These are phyloP conservation scores for Ridgeia piscesae DNA, from an alignment of 1,140 invertebrate genomes.

Conservation along the genomic window DNA sequence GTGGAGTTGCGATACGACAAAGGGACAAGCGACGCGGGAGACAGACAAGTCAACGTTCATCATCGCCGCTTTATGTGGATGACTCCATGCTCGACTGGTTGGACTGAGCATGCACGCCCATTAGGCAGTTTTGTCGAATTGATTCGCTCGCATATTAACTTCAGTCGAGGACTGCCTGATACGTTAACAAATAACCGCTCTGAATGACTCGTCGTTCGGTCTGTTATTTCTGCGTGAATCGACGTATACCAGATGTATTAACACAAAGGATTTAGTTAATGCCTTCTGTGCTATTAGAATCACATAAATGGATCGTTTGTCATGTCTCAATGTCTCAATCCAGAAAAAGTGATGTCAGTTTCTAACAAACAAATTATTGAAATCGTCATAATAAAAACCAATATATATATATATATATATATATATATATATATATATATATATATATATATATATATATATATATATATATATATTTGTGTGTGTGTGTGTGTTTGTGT, in stretches of 20 bases:
- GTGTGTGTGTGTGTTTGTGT: no score
- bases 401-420: no score
- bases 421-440: no score
- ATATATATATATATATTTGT: no score
- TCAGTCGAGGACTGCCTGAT: not conserved
- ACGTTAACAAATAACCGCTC: not conserved
- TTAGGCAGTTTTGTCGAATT: not conserved
- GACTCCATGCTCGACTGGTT: not conserved
- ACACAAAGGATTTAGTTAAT: no score
- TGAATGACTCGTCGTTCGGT: not conserved
- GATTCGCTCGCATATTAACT: not conserved
- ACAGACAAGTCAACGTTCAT: not conserved
- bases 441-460: no score
- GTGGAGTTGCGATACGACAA: not conserved
- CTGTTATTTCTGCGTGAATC: not conserved
- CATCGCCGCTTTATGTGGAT: not conserved
- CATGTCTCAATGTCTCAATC: no score
- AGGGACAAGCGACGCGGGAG: not conserved
- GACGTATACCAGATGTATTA: not conserved
- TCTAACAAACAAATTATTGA: no score
- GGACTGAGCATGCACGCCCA: not conserved
- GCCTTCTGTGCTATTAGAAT: no score
- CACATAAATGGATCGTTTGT: no score
- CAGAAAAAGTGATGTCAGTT: no score
- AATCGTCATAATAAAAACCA: no score